phyloP scores from a whole-genome alignment of 1,140 invertebrate species.

The Pogonus chalceus region DNA sequence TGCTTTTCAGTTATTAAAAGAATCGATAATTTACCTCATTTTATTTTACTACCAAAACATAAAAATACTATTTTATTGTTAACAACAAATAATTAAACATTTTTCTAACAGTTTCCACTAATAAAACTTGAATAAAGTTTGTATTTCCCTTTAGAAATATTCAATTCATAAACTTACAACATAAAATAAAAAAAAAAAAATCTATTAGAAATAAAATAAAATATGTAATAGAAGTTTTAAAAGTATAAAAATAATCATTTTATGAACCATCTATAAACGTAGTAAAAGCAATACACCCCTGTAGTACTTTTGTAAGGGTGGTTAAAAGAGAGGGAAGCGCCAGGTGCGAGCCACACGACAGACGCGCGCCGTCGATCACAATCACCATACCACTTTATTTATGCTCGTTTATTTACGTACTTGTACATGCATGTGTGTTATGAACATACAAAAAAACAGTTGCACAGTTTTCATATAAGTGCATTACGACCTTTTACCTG shows the following conservation, averaged over 20 bases:
- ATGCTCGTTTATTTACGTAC: too few relatives aligned
- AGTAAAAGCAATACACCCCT: neutral
- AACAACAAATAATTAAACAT: neutral
- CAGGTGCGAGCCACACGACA: slow-evolving; percentile 1
- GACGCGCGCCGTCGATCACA: neutral
- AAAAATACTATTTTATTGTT: neutral
- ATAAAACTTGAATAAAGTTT: too few relatives aligned
- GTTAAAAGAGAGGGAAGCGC: neutral
- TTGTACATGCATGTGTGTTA: too few relatives aligned
- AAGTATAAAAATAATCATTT: neutral
- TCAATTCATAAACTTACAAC: neutral
- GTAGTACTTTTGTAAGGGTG: neutral
- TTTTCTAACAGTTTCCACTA: too few relatives aligned
- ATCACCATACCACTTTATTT: too few relatives aligned
- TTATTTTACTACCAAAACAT: neutral
- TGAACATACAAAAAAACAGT: too few relatives aligned
- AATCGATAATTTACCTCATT: neutral
- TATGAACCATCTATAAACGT: neutral
- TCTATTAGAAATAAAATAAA: neutral
- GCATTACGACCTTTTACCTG: too few relatives aligned
- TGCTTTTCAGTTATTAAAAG: neutral
- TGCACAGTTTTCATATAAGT: too few relatives aligned
- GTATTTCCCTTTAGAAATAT: neutral
- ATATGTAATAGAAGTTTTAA: neutral
- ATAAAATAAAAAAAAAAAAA: neutral